phyloP scores from a whole-genome alignment of 2,113 vertebrate species.

The Psilopsiagon aurifrons region DNA sequence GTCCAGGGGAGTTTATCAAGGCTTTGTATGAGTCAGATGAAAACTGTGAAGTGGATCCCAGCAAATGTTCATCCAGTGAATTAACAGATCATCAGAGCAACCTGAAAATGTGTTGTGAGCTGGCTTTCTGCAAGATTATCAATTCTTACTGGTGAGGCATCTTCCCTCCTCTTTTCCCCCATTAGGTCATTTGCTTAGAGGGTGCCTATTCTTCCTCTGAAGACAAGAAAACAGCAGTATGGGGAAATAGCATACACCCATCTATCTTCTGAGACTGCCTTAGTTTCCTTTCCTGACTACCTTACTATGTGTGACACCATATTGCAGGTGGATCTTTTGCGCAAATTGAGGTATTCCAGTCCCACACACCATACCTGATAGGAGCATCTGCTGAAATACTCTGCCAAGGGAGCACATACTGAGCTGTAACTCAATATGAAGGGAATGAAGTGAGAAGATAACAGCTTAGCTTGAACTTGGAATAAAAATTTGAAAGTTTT shows the following conservation, averaged over 20 bases:
- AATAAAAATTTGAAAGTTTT: neutral
- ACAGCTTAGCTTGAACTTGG: neutral
- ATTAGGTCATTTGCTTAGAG: neutral
- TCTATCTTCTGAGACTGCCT: neutral
- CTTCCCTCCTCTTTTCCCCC: neutral
- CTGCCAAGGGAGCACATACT: neutral
- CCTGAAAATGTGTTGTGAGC: conserved; percentile 98
- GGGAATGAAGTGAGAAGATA: neutral
- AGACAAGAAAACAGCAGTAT: neutral
- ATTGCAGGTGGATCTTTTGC: neutral
- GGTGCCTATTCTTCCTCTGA: neutral
- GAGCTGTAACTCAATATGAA: neutral
- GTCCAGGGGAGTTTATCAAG: conserved; percentile 93
- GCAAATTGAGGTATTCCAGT: neutral
- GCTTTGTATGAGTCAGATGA: conserved; percentile 97
- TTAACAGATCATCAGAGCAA: conserved; percentile 92
- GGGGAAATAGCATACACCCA: neutral
- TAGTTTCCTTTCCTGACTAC: neutral
- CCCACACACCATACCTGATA: neutral
- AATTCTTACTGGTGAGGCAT: conserved; percentile 93
- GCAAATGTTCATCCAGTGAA: conserved; percentile 83
- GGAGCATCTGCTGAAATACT: neutral
- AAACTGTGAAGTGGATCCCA: conserved; percentile 94
- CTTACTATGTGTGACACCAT: neutral
- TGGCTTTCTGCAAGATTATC: conserved; percentile 98